Evolutionary conservation across 2,797 vertebrate genomes (phyloP).

Genomic region (Enteromius viviparus): DNA sequence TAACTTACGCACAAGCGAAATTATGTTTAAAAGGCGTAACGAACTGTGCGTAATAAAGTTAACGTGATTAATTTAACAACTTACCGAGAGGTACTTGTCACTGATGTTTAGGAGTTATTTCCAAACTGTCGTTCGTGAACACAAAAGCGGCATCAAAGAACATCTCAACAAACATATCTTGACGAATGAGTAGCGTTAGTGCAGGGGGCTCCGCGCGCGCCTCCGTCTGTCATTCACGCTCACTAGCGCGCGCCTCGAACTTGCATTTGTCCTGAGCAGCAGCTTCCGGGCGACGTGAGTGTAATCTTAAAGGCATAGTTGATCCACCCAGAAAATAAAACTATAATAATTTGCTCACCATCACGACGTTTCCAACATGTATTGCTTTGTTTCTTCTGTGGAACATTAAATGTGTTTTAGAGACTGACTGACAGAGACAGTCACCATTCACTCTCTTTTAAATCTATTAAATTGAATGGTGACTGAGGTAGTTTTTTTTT

Average conservation of each 20-base stretch:
- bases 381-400: not conserved
- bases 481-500: not conserved
- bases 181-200: not conserved
- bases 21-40: not conserved
- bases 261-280: constrained; percentile 28
- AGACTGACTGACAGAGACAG: not conserved
- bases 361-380: not conserved
- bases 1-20: not conserved
- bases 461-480: not conserved
- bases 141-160: not conserved
- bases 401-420: not conserved
- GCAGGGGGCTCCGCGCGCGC: not conserved
- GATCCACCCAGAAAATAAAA: not conserved
- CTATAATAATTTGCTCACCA: not conserved
- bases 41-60: not conserved
- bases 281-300: constrained; percentile 56
- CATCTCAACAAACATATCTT: constrained; percentile 25
- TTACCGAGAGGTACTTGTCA: not conserved
- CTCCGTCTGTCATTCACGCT: constrained; percentile 40
- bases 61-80: not conserved
- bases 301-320: constrained; percentile 57
- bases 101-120: constrained; percentile 8
- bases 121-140: not conserved
- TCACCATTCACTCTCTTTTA: not conserved
- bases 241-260: constrained; percentile 14